Base-by-base conservation (phyloP, 64 coral and sea anemone genomes). In the Orbicella faveolata region DNA sequence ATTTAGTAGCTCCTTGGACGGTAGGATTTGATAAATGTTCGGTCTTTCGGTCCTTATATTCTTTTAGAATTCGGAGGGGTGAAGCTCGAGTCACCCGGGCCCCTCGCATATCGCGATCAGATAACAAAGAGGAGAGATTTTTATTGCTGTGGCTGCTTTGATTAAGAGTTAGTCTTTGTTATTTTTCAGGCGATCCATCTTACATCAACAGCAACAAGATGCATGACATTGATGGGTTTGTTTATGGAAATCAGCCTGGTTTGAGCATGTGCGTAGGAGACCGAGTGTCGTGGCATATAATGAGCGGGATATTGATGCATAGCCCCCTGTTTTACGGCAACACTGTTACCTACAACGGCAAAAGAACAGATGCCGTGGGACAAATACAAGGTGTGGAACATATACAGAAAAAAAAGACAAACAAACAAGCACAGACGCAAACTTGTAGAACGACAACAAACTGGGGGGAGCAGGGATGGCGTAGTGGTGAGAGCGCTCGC, bases 161-260 rank as follows among this genome's bases (percentile, higher is more conserved):
- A 39, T 39, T 39, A 2, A 39, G 37, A 39, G 20, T 69, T 69
- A 4, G n/a, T 69, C 44, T 11, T 55, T 61, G 15, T 62, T 62
- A 2, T 34, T 14, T 81, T 81, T 34, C 17, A 95, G 94, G 76
- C 20, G 89, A 95, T 35, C 36, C 83, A 34, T 26, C 36, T 41
- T 95, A 95, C 89, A 88, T 83, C 36, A 87, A 92, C 63, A 95
- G 94, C 74, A 95, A 92, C 74, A 95, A 95, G n/a, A 95, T 95
- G 94, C 94, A 95, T 44, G 94, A 90, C 13, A 92, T 95, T 76
- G 92, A 95, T 64, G 94, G 94, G 6, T 87, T 74, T 12, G 65
- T 95, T 17, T 95, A 89, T 35, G 94, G 89, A 52, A 95, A 95
- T 62, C 86, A 88, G 36, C 69, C 75, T 0, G 73, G 86, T 66